phyloP scores from a whole-genome alignment of 23 tunicate genomes.

The Ascidia mentula region DNA sequence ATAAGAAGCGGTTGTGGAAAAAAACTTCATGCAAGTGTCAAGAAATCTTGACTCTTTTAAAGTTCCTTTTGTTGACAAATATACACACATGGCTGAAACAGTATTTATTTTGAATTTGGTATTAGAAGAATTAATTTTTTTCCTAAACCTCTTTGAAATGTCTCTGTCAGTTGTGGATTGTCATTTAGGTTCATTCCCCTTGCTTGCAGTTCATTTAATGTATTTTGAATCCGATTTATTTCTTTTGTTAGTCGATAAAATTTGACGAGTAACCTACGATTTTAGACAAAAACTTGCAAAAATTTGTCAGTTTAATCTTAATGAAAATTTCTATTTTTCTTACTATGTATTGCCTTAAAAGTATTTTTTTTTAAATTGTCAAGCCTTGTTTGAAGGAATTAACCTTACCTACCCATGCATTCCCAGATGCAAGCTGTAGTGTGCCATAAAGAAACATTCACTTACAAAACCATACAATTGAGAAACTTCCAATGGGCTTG shows the following conservation, averaged over 20 bases:
- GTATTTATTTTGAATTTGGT: background rate
- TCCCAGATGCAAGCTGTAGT: conserved; percentile 47
- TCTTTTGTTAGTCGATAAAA: conserved; percentile 39
- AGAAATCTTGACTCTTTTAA: conserved; percentile 44
- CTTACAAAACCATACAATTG: conserved; percentile 44
- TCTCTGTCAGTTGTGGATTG: conserved; percentile 10
- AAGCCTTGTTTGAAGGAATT: background rate
- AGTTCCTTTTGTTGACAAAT: conserved; percentile 47
- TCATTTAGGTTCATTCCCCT: background rate
- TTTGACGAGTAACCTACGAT: conserved; percentile 31
- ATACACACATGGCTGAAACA: conserved; percentile 31
- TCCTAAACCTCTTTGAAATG: conserved; percentile 31
- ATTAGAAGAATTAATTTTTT: background rate
- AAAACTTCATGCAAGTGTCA: conserved; percentile 34
- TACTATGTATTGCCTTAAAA: background rate
- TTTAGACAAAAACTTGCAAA: background rate
- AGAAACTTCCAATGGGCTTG: background rate
- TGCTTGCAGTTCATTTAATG: conserved; percentile 7
- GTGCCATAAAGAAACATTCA: conserved; percentile 66
- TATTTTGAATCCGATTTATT: conserved; percentile 18
- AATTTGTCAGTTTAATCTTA: background rate
- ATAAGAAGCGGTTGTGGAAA: conserved; percentile 45
- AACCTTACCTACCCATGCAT: conserved; percentile 40
- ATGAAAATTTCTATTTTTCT: no score
- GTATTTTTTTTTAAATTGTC: no score